Base-by-base conservation (phyloP, 2,888 invertebrate genomes). In the Drosophila histrio region DNA sequence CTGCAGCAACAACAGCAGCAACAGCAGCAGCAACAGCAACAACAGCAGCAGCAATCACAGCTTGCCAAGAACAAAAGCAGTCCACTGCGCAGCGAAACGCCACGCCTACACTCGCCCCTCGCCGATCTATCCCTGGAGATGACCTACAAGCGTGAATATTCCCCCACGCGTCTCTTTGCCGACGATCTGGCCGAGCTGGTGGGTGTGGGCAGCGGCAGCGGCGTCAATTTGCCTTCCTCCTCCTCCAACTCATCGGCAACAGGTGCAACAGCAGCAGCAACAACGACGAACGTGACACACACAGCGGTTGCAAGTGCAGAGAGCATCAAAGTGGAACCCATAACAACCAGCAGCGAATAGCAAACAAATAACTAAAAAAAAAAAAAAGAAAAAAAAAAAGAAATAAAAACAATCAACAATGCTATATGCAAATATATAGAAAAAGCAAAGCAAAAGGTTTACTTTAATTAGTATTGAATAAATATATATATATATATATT, bases 311-410 rank as follows among this genome's bases (percentile, higher is more conserved):
- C 71, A 41, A n/a, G 49, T 24, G 46, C 47, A 8, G 63, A 66
- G 9, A 94, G 94, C 78, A 95, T 95, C 73, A 95, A 95, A 92
- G 93, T 96, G 91, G 96, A 96, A 91, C 94, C 95, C 66, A 91
- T 95, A 63, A 92, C 94, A 53, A 89, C 86, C 63, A 90, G 79
- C 73, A 77, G 86, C 79, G 90, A 90, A 69, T 90, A 88, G 59
- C 57, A 32, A 47, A 26, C 46, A 44, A 54, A 41, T 41, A 61
- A 59, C 57, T 50, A 56, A 69, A 36, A 38, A 22, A 6, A 41
- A 30, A 15, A n/a, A 28, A 30, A 53, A 13, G n/a, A 28, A 32
- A n/a, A n/a, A 15, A 19, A 41, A 41, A 41, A n/a, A n/a, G n/a
- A n/a, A n/a, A n/a, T n/a, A n/a, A n/a, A n/a, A n/a, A n/a, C n/a